Conservation (phyloP, 2,113 vertebrate species). For the Pangasianodon gigas region DNA sequence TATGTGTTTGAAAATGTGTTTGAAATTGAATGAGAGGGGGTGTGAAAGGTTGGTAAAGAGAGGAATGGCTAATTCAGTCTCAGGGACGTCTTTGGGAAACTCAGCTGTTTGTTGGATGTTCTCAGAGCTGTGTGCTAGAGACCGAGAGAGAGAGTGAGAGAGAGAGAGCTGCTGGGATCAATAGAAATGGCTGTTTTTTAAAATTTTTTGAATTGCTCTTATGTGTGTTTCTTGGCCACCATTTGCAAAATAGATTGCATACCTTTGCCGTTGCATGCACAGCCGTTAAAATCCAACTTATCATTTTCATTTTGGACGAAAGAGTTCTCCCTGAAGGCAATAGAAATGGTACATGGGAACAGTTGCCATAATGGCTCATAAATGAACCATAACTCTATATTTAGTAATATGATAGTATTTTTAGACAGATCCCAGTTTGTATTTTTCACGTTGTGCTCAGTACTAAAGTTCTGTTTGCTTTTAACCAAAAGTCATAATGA, state of each 20-base stretch:
- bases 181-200: slow-evolving; percentile 31
- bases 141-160: not conserved
- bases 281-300: slow-evolving; percentile 8
- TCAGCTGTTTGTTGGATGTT: not conserved
- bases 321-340: not conserved
- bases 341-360: not conserved
- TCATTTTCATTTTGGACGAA: not conserved
- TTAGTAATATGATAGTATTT: not conserved
- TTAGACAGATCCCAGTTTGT: not conserved
- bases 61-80: slow-evolving; percentile 1
- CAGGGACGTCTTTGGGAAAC: not conserved
- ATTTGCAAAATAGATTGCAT: not conserved
- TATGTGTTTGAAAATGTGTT: not conserved
- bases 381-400: not conserved
- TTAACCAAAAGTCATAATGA: not conserved
- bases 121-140: not conserved
- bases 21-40: not conserved
- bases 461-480: not conserved
- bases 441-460: not conserved
- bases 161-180: slow-evolving; percentile 20
- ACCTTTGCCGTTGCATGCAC: not conserved
- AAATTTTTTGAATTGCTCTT: not conserved
- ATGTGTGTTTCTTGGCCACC: not conserved
- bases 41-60: not conserved
- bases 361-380: not conserved